phyloP scores from a whole-genome alignment of 2,888 invertebrate genomes.

The Dasysyrphus albostriatus region DNA sequence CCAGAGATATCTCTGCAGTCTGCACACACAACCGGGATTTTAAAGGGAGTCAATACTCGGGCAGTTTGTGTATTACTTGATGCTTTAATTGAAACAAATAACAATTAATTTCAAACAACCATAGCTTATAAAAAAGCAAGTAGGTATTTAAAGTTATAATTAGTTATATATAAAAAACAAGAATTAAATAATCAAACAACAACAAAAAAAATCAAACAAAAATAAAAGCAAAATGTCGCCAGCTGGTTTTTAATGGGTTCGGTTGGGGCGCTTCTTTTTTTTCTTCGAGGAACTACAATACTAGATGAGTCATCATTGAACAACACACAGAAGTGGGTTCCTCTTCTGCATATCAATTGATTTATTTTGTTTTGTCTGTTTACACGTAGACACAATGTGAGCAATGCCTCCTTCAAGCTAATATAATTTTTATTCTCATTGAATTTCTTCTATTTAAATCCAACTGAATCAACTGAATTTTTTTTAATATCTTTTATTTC shows the following conservation, averaged over 20 bases:
- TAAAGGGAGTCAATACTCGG: constrained; percentile 35
- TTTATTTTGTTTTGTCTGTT: constrained; percentile 49
- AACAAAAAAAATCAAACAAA: not conserved
- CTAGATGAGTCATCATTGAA: constrained; percentile 40
- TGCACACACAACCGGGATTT: not conserved
- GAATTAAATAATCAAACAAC: constrained; percentile 10
- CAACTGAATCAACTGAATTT: constrained; percentile 20
- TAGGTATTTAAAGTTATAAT: constrained; percentile 23
- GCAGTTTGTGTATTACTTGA: constrained; percentile 28
- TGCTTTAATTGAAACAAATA: constrained; percentile 58
- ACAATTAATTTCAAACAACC: constrained; percentile 55
- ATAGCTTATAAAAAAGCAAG: not conserved
- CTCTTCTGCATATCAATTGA: constrained; percentile 59
- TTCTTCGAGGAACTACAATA: constrained; percentile 14
- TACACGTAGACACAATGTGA: constrained; percentile 44
- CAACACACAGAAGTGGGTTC: constrained; percentile 24
- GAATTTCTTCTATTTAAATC: constrained; percentile 29
- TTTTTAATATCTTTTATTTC: not conserved
- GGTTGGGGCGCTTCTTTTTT: not conserved
- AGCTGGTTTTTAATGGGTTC: constrained; percentile 6
- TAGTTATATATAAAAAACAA: constrained; percentile 8
- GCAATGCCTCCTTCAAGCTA: constrained; percentile 40
- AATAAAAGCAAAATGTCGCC: constrained; percentile 35
- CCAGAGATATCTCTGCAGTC: not conserved
- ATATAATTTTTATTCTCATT: constrained; percentile 35